Evolutionary conservation across 2,113 vertebrate species (phyloP), one percentile per base, ranked within the genome.

Genomic region (Nyctereutes procyonoides): DNA sequence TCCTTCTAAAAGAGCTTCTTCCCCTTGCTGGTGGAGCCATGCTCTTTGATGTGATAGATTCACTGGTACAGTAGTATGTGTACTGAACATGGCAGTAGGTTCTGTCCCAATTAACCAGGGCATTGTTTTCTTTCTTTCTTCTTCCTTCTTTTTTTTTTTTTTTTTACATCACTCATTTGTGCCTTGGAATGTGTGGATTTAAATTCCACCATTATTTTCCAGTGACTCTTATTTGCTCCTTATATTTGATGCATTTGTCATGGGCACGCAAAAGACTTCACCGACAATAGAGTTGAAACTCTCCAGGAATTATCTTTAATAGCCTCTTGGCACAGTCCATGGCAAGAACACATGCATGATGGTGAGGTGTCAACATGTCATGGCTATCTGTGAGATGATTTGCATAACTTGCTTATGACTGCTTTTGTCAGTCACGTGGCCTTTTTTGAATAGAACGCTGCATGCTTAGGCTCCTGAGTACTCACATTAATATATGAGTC

Each of bases 241-340:
- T 95, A 73, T 69, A 56, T 94, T 89, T 83, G 93, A 76, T 71
- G 63, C 82, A 43, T 98, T 97, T 79, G 97, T 98, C 97, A 97
- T 43, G n/a, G 56, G 60, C 22, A 90, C 51, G 79, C 77, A 76
- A 67, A 93, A 85, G 92, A 56, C 87, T 69, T 91, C 26, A 53
- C 20, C 86, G 38, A 24, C 43, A 67, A 26, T 73, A 19, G 69
- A 94, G 53, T 62, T 55, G 60, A 96, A 97, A 73, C 88, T 88
- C 84, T 97, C 94, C 91, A 97, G 76, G 97, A 93, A 97, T 98
- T 89, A 88, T 80, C 69, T 91, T 92, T 97, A 96, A 93, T 96
- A 88, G 95, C 95, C 56, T 96, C 87, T 73, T 88, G 97, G 96
- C 79, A 81, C 58, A 28, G 32, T 62, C 65, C 28, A 0, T 81